Base-by-base conservation (phyloP, 2,797 vertebrate species). In the Rhinogobio ventralis region DNA sequence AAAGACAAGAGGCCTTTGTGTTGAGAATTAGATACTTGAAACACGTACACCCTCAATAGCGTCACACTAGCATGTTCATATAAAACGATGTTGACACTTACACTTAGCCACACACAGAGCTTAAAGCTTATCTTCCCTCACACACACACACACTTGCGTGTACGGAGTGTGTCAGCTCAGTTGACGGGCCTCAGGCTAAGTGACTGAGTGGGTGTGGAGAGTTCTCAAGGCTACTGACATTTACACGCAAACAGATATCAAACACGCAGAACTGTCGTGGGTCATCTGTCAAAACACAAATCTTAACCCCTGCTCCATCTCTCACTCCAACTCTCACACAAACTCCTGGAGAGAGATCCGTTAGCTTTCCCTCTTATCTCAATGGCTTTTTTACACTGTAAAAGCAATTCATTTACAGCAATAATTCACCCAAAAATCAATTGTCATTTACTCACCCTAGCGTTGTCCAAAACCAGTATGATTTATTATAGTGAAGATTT, bases 191-290 rank as follows among this genome's bases (percentile, higher is more conserved):
- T 87, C 89, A 80, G 79, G 87, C 90, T 74, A 84, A 87, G 86
- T 91, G 92, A 93, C 86, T 7, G 91, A 93, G 85, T 51, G 87
- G 85, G 88, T 92, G 91, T 94, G 92, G 89, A 90, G 89, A 88
- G 88, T 89, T 91, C 87, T 92, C 88, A 92, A 92, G 90, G 91
- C 85, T 87, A 66, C 45, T 91, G 92, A 93, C 93, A 93, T 94
- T 94, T 92, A 93, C 91, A 90, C 86, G 71, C 87, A 89, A 89
- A 91, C 88, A 89, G 88, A 90, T 90, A 90, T 93, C 90, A 91
- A 91, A 91, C 90, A 86, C 77, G 79, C 66, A 85, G 86, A 85
- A 71, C 86, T 90, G 91, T 92, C 90, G 86, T 84, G 89, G 91
- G 91, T 92, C 92, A 92, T 93, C 89, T 91, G 87, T 92, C 91